phyloP scores from a whole-genome alignment of 2,888 invertebrate genomes.

The Heteromurus nitidus region DNA sequence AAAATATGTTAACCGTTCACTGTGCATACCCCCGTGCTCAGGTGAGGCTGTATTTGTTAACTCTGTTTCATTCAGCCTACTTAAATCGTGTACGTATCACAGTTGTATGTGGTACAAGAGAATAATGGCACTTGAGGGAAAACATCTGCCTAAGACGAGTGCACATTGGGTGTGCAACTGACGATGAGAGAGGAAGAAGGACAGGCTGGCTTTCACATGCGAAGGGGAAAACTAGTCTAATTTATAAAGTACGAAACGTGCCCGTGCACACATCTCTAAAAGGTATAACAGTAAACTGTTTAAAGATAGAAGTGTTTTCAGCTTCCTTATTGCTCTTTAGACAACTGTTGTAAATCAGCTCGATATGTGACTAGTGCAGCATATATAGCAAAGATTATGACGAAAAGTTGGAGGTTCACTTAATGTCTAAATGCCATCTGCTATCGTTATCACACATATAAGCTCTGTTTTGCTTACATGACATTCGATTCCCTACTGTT shows the following conservation, averaged over 20 bases:
- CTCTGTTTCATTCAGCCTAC: conserved; percentile 29
- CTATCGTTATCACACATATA: too few relatives aligned
- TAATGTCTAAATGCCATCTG: too few relatives aligned
- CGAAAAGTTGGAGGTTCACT: conserved; percentile 13
- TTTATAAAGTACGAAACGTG: background rate
- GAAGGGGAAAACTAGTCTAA: background rate
- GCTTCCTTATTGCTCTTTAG: conserved; percentile 59
- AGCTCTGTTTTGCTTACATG: too few relatives aligned
- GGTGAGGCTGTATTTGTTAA: conserved; percentile 36
- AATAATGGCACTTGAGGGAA: conserved; percentile 57
- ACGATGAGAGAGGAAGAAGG: conserved; percentile 31
- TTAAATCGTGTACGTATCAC: conserved; percentile 33
- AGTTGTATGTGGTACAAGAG: background rate
- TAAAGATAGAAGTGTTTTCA: conserved; percentile 50
- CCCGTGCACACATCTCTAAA: background rate
- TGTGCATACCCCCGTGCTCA: conserved; percentile 4
- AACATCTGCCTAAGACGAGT: conserved; percentile 58
- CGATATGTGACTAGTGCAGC: conserved; percentile 11
- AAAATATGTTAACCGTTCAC: conserved; percentile 19
- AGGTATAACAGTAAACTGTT: conserved; percentile 53
- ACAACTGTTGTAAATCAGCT: conserved; percentile 56
- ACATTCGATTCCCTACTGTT: too few relatives aligned
- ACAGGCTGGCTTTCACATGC: conserved; percentile 43
- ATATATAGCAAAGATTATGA: conserved; percentile 25
- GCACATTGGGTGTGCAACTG: conserved; percentile 45